Conservation (phyloP, 2,113 vertebrate species). For the Strix aluco region DNA sequence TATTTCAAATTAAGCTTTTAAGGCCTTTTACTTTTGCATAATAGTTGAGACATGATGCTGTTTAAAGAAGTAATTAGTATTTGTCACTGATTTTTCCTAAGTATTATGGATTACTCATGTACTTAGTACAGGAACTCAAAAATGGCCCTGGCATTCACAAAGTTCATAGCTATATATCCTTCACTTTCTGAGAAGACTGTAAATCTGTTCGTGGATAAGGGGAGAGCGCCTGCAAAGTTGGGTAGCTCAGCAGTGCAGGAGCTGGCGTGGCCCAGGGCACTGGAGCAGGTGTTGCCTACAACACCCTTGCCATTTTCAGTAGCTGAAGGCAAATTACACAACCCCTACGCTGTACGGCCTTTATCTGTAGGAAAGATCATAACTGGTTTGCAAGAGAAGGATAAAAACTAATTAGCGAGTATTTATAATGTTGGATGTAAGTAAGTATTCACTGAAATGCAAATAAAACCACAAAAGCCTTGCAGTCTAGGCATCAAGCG, state of each 20-base stretch:
- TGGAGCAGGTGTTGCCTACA: rapidly evolving
- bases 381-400: not conserved
- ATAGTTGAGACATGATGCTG: not conserved
- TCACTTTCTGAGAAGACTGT: not conserved
- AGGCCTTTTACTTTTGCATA: not conserved
- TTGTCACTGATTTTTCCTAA: not conserved
- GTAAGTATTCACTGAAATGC: not conserved
- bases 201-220: not conserved
- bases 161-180: not conserved
- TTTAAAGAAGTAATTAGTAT: constrained; percentile 19
- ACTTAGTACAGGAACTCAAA: not conserved
- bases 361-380: not conserved
- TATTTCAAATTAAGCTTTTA: constrained; percentile 28
- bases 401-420: not conserved
- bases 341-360: not conserved
- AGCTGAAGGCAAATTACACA: not conserved
- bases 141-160: not conserved
- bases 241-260: rapidly evolving
- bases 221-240: rapidly evolving
- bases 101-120: not conserved
- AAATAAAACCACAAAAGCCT: not conserved
- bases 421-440: not conserved
- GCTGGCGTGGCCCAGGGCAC: not conserved
- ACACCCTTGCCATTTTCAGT: not conserved
- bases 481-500: not conserved